These are phyloP conservation scores for Antitype chi DNA, from an alignment of 2,888 invertebrate species.

Conservation along the genomic window DNA sequence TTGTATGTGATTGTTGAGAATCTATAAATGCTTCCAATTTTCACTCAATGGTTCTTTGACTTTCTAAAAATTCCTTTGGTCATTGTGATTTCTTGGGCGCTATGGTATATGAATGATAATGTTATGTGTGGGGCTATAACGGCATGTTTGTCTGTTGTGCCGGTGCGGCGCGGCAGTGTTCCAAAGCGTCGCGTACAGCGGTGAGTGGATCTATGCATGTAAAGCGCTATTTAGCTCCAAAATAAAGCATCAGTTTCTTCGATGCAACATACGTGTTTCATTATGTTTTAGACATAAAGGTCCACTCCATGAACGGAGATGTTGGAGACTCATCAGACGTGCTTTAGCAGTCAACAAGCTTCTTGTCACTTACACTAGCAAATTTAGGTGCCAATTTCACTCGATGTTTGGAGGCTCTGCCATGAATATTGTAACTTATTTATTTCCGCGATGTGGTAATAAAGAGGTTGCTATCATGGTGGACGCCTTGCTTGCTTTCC, in stretches of 20 bases:
- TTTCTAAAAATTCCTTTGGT: conserved; percentile 43
- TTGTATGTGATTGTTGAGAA: conserved; percentile 46
- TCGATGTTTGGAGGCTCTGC: conserved; percentile 55
- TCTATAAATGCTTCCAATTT: conserved; percentile 46
- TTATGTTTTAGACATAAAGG: conserved; percentile 66
- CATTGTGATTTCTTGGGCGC: conserved; percentile 58
- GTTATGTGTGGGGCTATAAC: conserved; percentile 80
- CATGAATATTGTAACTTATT: conserved; percentile 34
- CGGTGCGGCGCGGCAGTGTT: conserved; percentile 94
- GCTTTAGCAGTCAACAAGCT: conserved; percentile 78
- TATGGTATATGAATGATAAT: conserved; percentile 67
- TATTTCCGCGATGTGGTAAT: conserved; percentile 8
- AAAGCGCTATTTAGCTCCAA: conserved; percentile 65
- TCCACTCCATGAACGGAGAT: conserved; percentile 81
- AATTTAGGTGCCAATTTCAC: conserved; percentile 61
- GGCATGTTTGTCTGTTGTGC: conserved; percentile 90
- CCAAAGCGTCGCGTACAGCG: conserved; percentile 98
- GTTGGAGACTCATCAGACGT: conserved; percentile 77
- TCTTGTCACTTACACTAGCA: conserved; percentile 72
- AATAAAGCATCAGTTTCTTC: conserved; percentile 38
- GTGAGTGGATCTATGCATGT: conserved; percentile 94
- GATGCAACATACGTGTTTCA: conserved; percentile 47
- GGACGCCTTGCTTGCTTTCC: conserved; percentile 71
- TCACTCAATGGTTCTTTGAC: conserved; percentile 39
- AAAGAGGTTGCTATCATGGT: conserved; percentile 65